Evolutionary conservation across 2,797 vertebrate genomes (phyloP).

Genomic region (Poeciliopsis gracilis): DNA sequence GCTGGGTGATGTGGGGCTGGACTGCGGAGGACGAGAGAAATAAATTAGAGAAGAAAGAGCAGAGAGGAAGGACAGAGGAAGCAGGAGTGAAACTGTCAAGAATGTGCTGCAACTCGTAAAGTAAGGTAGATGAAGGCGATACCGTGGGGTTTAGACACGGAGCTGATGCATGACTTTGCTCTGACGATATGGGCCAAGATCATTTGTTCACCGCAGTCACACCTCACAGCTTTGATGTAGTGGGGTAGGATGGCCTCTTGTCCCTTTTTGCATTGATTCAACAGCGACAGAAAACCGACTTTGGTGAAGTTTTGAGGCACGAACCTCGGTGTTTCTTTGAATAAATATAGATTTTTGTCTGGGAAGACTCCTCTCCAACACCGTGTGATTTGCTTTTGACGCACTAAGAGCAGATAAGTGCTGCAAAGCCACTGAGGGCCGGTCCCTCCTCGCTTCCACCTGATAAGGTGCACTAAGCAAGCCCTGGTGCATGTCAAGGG

Average conservation of each 20-base stretch:
- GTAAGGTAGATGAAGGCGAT: constrained; percentile 44
- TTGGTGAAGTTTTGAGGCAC: constrained; percentile 45
- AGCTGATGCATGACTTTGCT: constrained; percentile 60
- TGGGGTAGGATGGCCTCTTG: constrained; percentile 14
- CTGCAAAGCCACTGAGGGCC: constrained; percentile 23
- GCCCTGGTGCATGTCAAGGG: constrained; percentile 61
- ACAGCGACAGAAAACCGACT: constrained; percentile 32
- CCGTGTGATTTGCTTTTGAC: constrained; percentile 36
- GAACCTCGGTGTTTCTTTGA: constrained; percentile 26
- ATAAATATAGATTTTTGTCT: constrained; percentile 58
- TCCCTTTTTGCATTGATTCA: constrained; percentile 21
- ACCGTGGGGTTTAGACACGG: constrained; percentile 43
- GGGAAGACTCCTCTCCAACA: constrained; percentile 34
- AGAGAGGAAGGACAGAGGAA: constrained; percentile 9
- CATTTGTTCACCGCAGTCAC: constrained; percentile 43
- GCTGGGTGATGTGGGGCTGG: constrained; percentile 95
- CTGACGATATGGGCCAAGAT: constrained; percentile 57
- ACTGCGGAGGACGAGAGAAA: constrained; percentile 77
- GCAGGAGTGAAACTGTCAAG: constrained; percentile 43
- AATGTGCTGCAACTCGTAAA: constrained; percentile 38
- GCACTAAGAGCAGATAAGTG: constrained; percentile 24
- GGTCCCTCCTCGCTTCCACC: constrained; percentile 25
- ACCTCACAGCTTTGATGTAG: constrained; percentile 18
- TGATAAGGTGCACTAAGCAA: constrained; percentile 69
- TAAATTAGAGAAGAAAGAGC: constrained; percentile 18